Conservation (phyloP, 1,140 invertebrate species). For the Meloidogyne hapla region DNA sequence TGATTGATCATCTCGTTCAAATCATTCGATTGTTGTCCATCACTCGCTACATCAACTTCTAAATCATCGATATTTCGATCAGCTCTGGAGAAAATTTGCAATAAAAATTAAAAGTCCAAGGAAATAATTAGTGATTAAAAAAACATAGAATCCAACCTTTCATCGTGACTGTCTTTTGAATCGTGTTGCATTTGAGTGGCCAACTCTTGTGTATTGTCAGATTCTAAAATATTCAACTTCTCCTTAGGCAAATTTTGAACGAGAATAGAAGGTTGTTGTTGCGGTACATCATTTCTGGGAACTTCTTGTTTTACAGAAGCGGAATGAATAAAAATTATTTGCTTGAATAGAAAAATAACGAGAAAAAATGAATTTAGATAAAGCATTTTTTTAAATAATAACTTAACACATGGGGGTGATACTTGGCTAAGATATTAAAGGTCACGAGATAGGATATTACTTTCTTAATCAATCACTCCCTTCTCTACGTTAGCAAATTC, state of each 20-base stretch:
- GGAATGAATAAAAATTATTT: not conserved
- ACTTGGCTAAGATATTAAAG: not conserved
- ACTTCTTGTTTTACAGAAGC: not conserved
- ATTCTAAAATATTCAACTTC: too few species aligned
- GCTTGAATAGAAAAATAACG: not conserved
- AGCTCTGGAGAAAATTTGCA: not conserved
- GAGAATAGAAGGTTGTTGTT: not conserved
- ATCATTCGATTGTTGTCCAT: slow-evolving; percentile 48
- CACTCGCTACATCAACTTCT: slow-evolving; percentile 55
- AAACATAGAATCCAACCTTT: not conserved
- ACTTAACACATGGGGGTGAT: not conserved
- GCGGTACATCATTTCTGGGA: not conserved
- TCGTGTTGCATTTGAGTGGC: not conserved
- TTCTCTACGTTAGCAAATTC: not conserved
- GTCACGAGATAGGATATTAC: not conserved
- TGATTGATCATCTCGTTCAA: not conserved
- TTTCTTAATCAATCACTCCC: not conserved
- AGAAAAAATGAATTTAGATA: not conserved
- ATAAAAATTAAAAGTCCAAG: not conserved
- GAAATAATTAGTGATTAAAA: not conserved
- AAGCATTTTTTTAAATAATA: not conserved
- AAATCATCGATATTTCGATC: slow-evolving; percentile 45
- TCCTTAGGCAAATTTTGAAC: not conserved
- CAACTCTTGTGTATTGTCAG: too few species aligned
- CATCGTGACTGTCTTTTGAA: not conserved